A percentile compares a stretch with the other conserved stretches of the same genome.
Conservation (phyloP, 2,888 invertebrate genomes). For the Horisme vitalbata region DNA sequence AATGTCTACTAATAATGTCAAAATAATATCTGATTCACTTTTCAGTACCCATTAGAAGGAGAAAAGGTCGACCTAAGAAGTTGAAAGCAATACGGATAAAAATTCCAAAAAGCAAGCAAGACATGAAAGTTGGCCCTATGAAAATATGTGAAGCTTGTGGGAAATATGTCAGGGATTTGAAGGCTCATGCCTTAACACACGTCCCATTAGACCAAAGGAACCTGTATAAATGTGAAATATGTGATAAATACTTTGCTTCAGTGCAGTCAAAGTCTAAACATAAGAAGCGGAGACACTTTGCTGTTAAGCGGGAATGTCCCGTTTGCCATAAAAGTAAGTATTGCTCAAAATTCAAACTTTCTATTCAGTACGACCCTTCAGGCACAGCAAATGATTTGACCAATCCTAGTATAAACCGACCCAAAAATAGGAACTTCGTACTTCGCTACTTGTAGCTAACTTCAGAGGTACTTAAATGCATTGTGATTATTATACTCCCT, state of each 20-base stretch:
- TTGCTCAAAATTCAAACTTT: too few relatives aligned
- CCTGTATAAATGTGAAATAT: slow-evolving; percentile 51
- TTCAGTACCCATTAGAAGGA: slow-evolving; percentile 39
- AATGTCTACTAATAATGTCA: not conserved
- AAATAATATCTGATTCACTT: not conserved
- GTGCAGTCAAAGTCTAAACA: slow-evolving; percentile 54
- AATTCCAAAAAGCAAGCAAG: slow-evolving; percentile 16
- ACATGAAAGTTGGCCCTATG: slow-evolving; percentile 11
- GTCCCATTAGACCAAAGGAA: slow-evolving; percentile 41
- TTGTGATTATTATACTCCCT: too few relatives aligned
- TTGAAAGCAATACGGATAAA: slow-evolving; percentile 21
- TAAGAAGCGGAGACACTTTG: slow-evolving; percentile 60
- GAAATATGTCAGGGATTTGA: slow-evolving; percentile 55
- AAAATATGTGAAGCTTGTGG: slow-evolving; percentile 69
- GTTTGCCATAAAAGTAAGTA: slow-evolving; percentile 67
- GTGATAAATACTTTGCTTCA: slow-evolving; percentile 56
- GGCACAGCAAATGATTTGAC: too few relatives aligned
- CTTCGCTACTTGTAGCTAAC: too few relatives aligned
- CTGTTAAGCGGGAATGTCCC: slow-evolving; percentile 57
- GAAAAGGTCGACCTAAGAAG: slow-evolving; percentile 37
- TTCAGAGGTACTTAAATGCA: too few relatives aligned
- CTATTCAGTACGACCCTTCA: too few relatives aligned
- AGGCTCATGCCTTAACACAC: slow-evolving; percentile 51
- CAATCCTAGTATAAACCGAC: too few relatives aligned
- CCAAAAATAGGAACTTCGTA: too few relatives aligned